These are phyloP conservation scores for Eulemur rubriventer DNA, from an alignment of 2,797 vertebrate species.

Conservation along the genomic window DNA sequence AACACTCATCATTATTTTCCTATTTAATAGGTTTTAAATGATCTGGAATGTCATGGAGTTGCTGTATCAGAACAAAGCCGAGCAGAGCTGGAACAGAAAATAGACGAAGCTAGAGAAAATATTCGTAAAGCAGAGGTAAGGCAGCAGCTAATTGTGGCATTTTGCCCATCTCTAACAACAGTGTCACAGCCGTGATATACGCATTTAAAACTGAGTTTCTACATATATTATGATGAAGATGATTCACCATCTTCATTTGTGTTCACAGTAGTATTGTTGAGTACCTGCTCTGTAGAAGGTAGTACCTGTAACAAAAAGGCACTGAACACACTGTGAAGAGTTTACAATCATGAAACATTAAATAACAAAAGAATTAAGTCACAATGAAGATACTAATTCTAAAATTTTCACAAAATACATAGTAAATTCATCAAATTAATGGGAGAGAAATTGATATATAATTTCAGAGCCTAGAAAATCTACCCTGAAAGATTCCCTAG, in stretches of 20 bases:
- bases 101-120: constrained; percentile 95
- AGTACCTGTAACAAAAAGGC: neutral
- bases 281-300: neutral
- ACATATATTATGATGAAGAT: neutral
- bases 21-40: constrained; percentile 90
- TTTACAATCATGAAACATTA: constrained; percentile 26
- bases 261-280: neutral
- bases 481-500: neutral
- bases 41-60: constrained; percentile 93
- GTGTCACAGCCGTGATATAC: neutral
- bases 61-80: constrained; percentile 93
- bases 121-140: constrained; percentile 97
- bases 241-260: neutral
- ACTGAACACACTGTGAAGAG: neutral
- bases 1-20: neutral
- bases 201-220: constrained; percentile 23
- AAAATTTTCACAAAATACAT: neutral
- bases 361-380: constrained; percentile 12
- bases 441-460: neutral
- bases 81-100: constrained; percentile 94
- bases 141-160: neutral
- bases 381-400: constrained; percentile 38
- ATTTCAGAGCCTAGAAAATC: constrained; percentile 21
- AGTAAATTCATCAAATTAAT: constrained; percentile 33
- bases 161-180: neutral